Evolutionary conservation across 1,140 invertebrate genomes (phyloP).

Genomic region (Drosophila suzukii): DNA sequence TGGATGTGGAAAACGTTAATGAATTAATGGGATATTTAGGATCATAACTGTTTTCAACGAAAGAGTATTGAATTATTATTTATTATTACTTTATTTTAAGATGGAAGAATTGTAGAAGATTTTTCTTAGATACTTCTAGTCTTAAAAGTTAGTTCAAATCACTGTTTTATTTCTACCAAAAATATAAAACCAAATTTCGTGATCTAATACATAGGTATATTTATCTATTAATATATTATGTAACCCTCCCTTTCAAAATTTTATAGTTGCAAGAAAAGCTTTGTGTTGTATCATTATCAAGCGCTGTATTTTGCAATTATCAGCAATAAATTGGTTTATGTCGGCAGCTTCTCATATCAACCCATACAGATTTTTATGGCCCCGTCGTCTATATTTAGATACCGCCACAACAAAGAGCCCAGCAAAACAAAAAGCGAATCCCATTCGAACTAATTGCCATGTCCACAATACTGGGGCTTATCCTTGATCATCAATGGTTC

Average conservation of each 20-base stretch:
- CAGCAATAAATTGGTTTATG: conserved; percentile 41
- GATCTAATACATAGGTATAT: too few species aligned
- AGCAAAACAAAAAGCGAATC: conserved; percentile 29
- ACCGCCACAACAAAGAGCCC: conserved; percentile 45
- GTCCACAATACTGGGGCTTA: conserved; percentile 61
- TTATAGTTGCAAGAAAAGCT: not conserved
- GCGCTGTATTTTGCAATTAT: conserved; percentile 29
- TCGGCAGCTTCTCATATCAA: conserved; percentile 27
- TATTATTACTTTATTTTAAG: not conserved
- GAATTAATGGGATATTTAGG: accelerated
- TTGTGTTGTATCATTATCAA: not conserved
- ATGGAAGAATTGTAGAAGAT: too few species aligned
- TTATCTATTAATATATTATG: too few species aligned
- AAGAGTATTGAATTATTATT: not conserved
- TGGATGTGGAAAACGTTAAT: not conserved
- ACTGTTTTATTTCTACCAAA: too few species aligned
- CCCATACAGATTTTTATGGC: conserved; percentile 51
- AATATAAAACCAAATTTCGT: too few species aligned
- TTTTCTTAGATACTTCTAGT: too few species aligned
- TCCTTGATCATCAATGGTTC: conserved; percentile 83
- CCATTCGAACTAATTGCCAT: conserved; percentile 73
- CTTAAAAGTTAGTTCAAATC: too few species aligned
- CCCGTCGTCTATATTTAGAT: conserved; percentile 64
- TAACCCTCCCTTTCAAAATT: too few species aligned
- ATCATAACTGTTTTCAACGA: not conserved